These are phyloP conservation scores for Electrophaes corylata DNA, from an alignment of 2,888 invertebrate species.

Conservation along the genomic window DNA sequence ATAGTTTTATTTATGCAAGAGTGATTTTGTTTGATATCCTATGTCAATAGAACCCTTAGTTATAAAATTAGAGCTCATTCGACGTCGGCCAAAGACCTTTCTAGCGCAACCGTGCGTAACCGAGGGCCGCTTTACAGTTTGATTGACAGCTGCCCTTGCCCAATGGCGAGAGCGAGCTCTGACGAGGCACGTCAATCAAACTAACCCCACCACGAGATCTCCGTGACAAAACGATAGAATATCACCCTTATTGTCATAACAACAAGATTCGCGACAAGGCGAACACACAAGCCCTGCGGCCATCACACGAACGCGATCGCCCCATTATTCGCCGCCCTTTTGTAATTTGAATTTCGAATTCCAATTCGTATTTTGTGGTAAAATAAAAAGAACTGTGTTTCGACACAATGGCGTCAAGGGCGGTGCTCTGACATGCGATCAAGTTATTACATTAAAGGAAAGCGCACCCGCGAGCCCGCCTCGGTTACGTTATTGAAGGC, in stretches of 20 bases:
- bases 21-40: slow-evolving; percentile 22
- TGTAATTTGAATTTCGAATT: slow-evolving; percentile 84
- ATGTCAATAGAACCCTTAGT: slow-evolving; percentile 29
- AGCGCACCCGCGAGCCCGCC: slow-evolving; percentile 72
- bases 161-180: slow-evolving; percentile 90
- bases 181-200: slow-evolving; percentile 92
- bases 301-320: slow-evolving; percentile 82
- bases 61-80: slow-evolving; percentile 36
- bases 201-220: slow-evolving; percentile 60
- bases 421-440: slow-evolving; percentile 84
- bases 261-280: slow-evolving; percentile 59
- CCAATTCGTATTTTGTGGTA: slow-evolving; percentile 84
- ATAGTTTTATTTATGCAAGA: slow-evolving; percentile 15
- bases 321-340: slow-evolving; percentile 83
- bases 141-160: slow-evolving; percentile 92
- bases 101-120: slow-evolving; percentile 63
- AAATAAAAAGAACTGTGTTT: slow-evolving; percentile 82
- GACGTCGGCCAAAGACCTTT: slow-evolving; percentile 47
- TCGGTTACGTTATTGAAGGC: slow-evolving; percentile 71
- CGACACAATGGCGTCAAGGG: slow-evolving; percentile 85
- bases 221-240: slow-evolving; percentile 50
- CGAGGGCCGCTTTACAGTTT: slow-evolving; percentile 78
- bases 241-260: slow-evolving; percentile 56
- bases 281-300: slow-evolving; percentile 58
- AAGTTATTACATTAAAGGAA: slow-evolving; percentile 85